Evolutionary conservation across 1,140 invertebrate species (phyloP).

Genomic region (Calliopsis andreniformis): DNA sequence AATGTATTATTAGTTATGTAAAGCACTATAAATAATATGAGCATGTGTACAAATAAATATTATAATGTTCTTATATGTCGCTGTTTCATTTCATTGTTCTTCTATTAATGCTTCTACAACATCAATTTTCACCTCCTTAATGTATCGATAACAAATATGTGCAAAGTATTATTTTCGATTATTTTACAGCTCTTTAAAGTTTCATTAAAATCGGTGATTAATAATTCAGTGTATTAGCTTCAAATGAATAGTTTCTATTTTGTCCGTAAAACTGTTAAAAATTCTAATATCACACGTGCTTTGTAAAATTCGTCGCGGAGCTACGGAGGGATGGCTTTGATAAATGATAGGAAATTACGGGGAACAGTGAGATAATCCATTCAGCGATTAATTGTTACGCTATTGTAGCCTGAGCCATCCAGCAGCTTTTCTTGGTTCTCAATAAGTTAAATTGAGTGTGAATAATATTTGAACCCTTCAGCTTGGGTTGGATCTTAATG

Average conservation of each 20-base stretch:
- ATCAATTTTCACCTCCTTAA: too few species aligned
- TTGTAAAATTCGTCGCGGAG: neutral
- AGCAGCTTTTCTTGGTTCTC: conserved; percentile 54
- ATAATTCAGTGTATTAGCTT: neutral
- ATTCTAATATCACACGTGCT: neutral
- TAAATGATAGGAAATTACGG: conserved; percentile 61
- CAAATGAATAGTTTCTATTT: neutral
- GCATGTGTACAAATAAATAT: conserved; percentile 39
- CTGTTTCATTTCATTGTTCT: neutral
- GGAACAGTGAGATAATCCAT: conserved; percentile 53
- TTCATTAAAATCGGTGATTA: neutral
- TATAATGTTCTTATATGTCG: conserved; percentile 25
- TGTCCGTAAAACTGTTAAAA: neutral
- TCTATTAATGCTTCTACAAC: too few species aligned
- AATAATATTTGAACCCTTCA: conserved; percentile 69
- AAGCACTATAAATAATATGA: conserved; percentile 23
- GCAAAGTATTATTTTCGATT: too few species aligned
- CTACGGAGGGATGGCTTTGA: conserved; percentile 52
- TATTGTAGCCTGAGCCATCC: conserved; percentile 62
- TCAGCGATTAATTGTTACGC: conserved; percentile 71
- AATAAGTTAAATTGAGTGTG: conserved; percentile 73
- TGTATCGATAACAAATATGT: too few species aligned
- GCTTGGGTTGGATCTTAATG: conserved; percentile 56
- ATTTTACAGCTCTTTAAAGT: too few species aligned
- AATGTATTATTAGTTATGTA: conserved; percentile 19